Evolutionary conservation across 2,888 invertebrate species (phyloP).

Genomic region (Gisinianus flammeolus): DNA sequence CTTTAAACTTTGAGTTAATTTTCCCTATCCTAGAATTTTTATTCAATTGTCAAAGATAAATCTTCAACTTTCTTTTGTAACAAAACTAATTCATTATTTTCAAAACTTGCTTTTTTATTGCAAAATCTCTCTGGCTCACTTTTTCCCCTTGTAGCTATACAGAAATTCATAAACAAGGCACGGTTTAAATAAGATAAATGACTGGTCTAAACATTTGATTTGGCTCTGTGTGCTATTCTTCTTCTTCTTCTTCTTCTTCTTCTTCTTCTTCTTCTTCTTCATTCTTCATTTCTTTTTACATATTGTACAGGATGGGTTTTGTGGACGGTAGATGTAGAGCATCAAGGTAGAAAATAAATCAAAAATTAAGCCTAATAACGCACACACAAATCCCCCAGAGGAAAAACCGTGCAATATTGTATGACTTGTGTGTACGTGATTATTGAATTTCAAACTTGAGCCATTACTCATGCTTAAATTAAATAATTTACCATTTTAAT

Average conservation of each 20-base stretch:
- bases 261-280: not conserved
- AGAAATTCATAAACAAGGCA: not conserved
- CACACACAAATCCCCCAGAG: slow-evolving; percentile 12
- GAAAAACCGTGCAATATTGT: slow-evolving; percentile 8
- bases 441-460: slow-evolving; percentile 3
- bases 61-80: too few relatives aligned
- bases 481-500: not conserved
- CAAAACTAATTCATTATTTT: slow-evolving; percentile 17
- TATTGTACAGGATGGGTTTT: too few relatives aligned
- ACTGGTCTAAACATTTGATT: not conserved
- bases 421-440: slow-evolving; percentile 4
- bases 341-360: not conserved
- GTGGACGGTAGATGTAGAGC: not conserved
- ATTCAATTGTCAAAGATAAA: too few relatives aligned
- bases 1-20: too few relatives aligned
- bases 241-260: not conserved
- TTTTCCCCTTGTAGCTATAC: not conserved
- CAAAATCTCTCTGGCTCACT: not conserved
- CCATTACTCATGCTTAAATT: slow-evolving; percentile 9
- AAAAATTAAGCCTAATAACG: slow-evolving; percentile 12
- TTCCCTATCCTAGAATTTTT: too few relatives aligned
- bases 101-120: not conserved
- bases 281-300: too few relatives aligned
- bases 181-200: not conserved
- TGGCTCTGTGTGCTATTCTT: not conserved